Percentiles rank a stretch among this genome's conserved stretches.
Evolutionary conservation across 53 echinoderm and acorn worm species (phyloP).

Genomic region (Echinarachnius parma): DNA sequence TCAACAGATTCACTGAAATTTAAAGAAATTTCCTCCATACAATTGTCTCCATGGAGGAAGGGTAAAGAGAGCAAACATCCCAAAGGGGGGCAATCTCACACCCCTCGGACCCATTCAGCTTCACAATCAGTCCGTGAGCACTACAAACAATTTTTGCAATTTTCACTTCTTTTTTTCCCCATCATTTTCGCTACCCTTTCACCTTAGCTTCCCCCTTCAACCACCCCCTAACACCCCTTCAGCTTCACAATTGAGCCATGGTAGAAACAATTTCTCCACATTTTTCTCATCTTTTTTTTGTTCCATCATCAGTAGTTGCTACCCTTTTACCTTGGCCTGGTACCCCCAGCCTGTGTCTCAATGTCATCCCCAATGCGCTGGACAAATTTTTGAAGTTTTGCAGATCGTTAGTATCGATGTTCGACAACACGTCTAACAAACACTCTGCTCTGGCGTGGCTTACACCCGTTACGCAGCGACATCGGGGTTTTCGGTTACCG

Average conservation of each 20-base stretch:
- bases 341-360: slow-evolving; percentile 43
- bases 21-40: too few species aligned
- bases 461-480: slow-evolving; percentile 22
- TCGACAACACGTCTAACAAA: slow-evolving; percentile 48
- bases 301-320: neutral
- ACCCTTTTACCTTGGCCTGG: slow-evolving; percentile 10
- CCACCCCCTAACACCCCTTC: neutral
- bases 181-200: neutral
- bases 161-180: too few species aligned
- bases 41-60: too few species aligned
- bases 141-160: too few species aligned
- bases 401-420: slow-evolving; percentile 53
- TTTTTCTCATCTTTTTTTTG: too few species aligned
- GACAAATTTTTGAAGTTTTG: slow-evolving; percentile 48
- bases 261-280: too few species aligned
- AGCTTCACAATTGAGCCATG: too few species aligned
- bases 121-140: too few species aligned
- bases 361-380: slow-evolving; percentile 40
- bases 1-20: too few species aligned
- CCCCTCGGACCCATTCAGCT: neutral
- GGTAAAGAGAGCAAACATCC: slow-evolving; percentile 25
- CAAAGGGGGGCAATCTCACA: neutral
- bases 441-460: slow-evolving; percentile 30
- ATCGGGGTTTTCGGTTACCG: slow-evolving; percentile 36
- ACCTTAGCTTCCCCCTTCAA: neutral